These are phyloP conservation scores for Archips crataeganus DNA, from an alignment of 2,888 invertebrate species.

Conservation along the genomic window DNA sequence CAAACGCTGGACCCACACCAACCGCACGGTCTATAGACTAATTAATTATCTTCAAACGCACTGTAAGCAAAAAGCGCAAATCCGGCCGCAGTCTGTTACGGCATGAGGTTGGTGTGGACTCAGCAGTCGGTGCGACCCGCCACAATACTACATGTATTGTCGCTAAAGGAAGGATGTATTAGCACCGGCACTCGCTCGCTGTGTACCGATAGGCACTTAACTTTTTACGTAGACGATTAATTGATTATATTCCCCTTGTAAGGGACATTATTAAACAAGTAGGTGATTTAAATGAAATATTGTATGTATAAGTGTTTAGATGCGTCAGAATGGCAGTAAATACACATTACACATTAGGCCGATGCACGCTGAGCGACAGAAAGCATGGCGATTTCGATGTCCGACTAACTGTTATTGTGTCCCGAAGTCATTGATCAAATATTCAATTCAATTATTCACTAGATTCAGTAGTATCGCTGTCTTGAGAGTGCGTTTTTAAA, in stretches of 20 bases:
- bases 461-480: background rate
- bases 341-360: slow-evolving; percentile 22
- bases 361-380: slow-evolving; percentile 8
- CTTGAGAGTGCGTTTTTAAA: background rate
- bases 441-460: background rate
- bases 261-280: slow-evolving; percentile 35
- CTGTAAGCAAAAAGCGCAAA: background rate
- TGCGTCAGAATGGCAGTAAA: slow-evolving; percentile 37
- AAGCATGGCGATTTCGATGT: slow-evolving; percentile 2
- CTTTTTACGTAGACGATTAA: slow-evolving; percentile 22
- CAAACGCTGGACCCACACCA: background rate
- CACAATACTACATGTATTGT: background rate
- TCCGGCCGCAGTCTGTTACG: too few relatives aligned
- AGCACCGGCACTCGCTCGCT: slow-evolving; percentile 36
- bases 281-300: slow-evolving; percentile 37
- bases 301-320: slow-evolving; percentile 41
- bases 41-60: background rate
- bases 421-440: background rate
- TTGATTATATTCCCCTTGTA: slow-evolving; percentile 23
- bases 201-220: slow-evolving; percentile 38
- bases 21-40: background rate
- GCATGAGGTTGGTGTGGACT: background rate
- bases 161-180: slow-evolving; percentile 8
- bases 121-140: background rate
- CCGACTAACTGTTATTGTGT: background rate